Percentiles rank a stretch among this genome's conserved stretches.
Evolutionary conservation across 2,113 vertebrate species (phyloP).

Genomic region (Porphyrio hochstetteri): DNA sequence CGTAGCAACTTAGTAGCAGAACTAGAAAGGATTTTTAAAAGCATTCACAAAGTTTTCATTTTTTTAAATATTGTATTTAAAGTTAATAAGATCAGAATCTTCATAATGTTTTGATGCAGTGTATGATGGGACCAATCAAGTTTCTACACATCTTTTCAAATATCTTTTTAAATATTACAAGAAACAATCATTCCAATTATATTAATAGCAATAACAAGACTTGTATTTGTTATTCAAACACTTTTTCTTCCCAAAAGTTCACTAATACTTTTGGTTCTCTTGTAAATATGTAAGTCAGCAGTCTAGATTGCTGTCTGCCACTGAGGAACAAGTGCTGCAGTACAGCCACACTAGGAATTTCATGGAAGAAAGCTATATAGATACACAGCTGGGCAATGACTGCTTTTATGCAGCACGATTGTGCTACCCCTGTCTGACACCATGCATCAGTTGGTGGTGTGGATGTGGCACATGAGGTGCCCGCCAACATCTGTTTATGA

Average conservation of each 20-base stretch:
- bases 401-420: background rate
- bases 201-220: background rate
- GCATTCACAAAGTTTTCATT: background rate
- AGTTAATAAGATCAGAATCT: background rate
- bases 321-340: background rate
- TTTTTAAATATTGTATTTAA: background rate
- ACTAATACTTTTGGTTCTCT: background rate
- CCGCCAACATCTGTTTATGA: background rate
- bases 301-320: background rate
- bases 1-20: background rate
- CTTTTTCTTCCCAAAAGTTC: background rate
- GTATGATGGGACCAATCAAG: background rate
- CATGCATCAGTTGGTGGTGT: too few relatives aligned
- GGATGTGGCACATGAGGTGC: background rate
- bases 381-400: fast-evolving
- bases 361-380: background rate
- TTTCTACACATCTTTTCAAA: background rate
- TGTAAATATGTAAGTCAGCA: background rate
- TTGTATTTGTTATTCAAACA: background rate
- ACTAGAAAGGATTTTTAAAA: background rate
- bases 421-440: background rate
- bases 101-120: background rate
- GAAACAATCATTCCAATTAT: background rate
- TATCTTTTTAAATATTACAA: background rate
- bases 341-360: background rate